Evolutionary conservation across 2,113 vertebrate species (phyloP).

Genomic region (Hylia prasina): DNA sequence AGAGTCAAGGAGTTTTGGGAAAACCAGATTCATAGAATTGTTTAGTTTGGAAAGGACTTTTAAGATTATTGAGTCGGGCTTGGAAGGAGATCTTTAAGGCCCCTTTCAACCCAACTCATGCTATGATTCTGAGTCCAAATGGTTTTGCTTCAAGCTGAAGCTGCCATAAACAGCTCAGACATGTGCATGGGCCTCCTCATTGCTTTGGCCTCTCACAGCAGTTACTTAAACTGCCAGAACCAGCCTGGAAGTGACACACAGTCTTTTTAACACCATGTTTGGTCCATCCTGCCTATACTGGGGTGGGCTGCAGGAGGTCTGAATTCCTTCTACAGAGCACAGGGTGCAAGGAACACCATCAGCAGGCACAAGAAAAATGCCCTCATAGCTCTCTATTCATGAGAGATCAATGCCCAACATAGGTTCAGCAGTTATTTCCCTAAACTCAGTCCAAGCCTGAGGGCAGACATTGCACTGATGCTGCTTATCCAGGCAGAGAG

Average conservation of each 20-base stretch:
- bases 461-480: not conserved
- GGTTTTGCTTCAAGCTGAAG: not conserved
- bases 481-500: not conserved
- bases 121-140: not conserved
- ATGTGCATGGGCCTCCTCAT: not conserved
- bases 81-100: not conserved
- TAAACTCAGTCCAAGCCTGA: not conserved
- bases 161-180: not conserved
- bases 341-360: not conserved
- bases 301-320: not conserved
- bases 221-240: not conserved
- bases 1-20: not conserved
- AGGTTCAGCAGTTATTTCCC: not conserved
- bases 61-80: not conserved
- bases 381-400: not conserved
- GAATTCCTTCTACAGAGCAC: accelerated
- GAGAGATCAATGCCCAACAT: not conserved
- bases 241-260: not conserved
- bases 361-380: not conserved
- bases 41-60: not conserved
- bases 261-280: not conserved
- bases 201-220: not conserved
- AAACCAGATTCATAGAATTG: not conserved
- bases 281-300: not conserved
- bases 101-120: not conserved